These are phyloP conservation scores for Oikopleura albicans DNA, from an alignment of 23 tunicate species.

Conservation along the genomic window DNA sequence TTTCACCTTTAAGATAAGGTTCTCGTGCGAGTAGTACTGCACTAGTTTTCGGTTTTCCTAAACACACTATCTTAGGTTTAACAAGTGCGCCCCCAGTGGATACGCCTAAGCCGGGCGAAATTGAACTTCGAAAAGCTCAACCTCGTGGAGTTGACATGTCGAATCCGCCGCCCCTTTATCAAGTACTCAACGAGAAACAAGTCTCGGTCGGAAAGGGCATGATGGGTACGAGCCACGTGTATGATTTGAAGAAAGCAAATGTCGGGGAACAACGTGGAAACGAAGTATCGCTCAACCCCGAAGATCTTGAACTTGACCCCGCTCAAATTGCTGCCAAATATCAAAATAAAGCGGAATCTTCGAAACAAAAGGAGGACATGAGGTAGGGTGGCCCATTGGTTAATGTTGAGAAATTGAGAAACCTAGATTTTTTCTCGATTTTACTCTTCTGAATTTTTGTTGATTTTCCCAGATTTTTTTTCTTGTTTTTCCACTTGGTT, in stretches of 20 bases:
- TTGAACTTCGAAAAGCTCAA: constrained; percentile 59
- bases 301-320: constrained; percentile 66
- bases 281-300: constrained; percentile 68
- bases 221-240: constrained; percentile 95
- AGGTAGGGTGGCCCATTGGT: constrained; percentile 14
- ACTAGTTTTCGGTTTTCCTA: no score
- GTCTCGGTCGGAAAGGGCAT: constrained; percentile 39
- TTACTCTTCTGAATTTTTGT: no score
- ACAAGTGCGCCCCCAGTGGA: not conserved
- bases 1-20: no score
- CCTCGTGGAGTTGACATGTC: constrained; percentile 76
- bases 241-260: constrained; percentile 50
- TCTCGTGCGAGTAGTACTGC: no score
- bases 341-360: not conserved
- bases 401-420: constrained; percentile 47
- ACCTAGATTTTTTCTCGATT: no score
- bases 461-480: no score
- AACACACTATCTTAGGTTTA: not conserved
- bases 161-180: constrained; percentile 77
- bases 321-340: constrained; percentile 87
- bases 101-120: constrained; percentile 51
- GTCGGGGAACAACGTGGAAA: constrained; percentile 21
- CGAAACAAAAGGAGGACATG: not conserved
- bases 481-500: no score
- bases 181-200: constrained; percentile 59